Evolutionary conservation across 2,113 vertebrate genomes (phyloP), one percentile per base, ranked within the genome.

Genomic region (Mandrillus leucophaeus): DNA sequence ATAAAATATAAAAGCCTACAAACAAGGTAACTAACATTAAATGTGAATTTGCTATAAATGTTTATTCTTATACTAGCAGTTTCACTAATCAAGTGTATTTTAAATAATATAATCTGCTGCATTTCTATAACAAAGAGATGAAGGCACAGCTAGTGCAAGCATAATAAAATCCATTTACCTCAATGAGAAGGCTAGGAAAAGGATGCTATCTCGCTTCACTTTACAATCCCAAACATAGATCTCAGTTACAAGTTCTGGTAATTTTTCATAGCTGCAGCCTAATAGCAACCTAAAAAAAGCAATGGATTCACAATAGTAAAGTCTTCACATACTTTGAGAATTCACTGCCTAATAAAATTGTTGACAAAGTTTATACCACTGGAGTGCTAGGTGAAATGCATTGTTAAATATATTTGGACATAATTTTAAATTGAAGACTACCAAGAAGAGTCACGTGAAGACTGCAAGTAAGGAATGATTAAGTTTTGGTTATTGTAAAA

Each of bases 371-470:
- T 98, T 98, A 88, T 97, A 99, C 98, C 98, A 99, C 98, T 99
- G 99, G 99, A 99, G 99, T 99, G 99, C 98, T 99, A 99, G 99
- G 99, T 98, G 99, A 98, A 99, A 98, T 93, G 99, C 98, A 99
- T 98, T 98, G 99, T 98, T 99, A 99, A 98, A 98, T 98, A 99
- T 88, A 97, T 98, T 97, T 99, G 99, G 99, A 99, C 99, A 99
- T 98, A 98, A 95, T 99, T 98, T 98, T 99, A 99, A 99, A 98
- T 99, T 99, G 98, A 98, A 98, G 99, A 99, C 99, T 99, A 99
- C 99, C 99, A 99, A 99, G 98, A 99, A 99, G 99, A 99, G 99
- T 99, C 99, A 99, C 99, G 99, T 99, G 99, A 99, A 99, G 99
- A 99, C 99, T 99, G 99, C 99, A 99, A 99, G 99, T 99, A 99